A percentile compares a stretch with the other conserved stretches of the same genome.
These are phyloP conservation scores for Drosophila lacteicornis DNA, from an alignment of 1,140 invertebrate species.

Conservation along the genomic window DNA sequence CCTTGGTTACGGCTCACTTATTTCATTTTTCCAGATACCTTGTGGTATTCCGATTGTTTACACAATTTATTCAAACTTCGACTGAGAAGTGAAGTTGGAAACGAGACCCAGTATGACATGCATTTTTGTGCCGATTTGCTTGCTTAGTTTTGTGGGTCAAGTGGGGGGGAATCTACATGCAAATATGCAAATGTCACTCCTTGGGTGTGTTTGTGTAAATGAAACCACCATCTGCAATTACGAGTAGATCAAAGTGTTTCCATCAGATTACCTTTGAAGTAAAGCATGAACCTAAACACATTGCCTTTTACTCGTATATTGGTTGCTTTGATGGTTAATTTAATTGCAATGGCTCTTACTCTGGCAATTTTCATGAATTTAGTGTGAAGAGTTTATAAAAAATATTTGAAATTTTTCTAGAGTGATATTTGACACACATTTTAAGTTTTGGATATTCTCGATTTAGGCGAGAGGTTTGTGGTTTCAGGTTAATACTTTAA, in stretches of 20 bases:
- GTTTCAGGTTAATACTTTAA: no score
- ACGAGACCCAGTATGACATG: slow-evolving; percentile 48
- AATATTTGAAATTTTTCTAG: no score
- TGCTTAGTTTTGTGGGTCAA: slow-evolving; percentile 66
- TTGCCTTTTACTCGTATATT: not conserved
- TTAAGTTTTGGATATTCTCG: no score
- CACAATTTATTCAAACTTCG: slow-evolving; percentile 64
- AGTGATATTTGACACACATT: no score
- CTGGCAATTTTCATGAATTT: not conserved
- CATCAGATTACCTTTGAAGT: slow-evolving; percentile 28
- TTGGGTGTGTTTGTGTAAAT: slow-evolving; percentile 6
- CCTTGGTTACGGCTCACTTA: slow-evolving; percentile 65
- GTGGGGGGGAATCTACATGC: slow-evolving; percentile 23
- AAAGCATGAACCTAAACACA: not conserved
- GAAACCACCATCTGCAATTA: slow-evolving; percentile 44
- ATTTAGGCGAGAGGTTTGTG: no score
- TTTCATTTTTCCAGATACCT: slow-evolving; percentile 62
- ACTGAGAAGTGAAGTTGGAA: slow-evolving; percentile 9
- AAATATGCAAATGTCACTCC: slow-evolving; percentile 21
- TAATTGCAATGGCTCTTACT: not conserved
- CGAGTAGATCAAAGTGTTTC: slow-evolving; percentile 34
- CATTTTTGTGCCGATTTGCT: slow-evolving; percentile 60
- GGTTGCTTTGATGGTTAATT: not conserved
- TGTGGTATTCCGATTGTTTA: slow-evolving; percentile 64
- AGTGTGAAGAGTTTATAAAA: not conserved